Evolutionary conservation across 2,797 vertebrate genomes (phyloP).

Genomic region (Myotis planiceps): DNA sequence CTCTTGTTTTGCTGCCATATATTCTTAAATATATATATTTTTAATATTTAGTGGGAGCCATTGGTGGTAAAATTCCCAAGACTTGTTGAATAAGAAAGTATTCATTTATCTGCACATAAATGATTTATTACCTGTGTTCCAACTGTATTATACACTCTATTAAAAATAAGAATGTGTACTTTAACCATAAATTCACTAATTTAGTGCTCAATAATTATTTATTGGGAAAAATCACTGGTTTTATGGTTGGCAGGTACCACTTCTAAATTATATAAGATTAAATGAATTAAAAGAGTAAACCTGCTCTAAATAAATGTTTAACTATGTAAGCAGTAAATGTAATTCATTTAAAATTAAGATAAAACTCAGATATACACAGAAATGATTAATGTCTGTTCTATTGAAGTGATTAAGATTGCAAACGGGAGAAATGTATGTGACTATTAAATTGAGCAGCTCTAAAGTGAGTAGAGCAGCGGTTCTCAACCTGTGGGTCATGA

Average conservation of each 20-base stretch:
- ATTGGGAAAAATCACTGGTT: neutral
- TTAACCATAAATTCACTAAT: neutral
- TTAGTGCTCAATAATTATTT: neutral
- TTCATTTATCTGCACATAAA: neutral
- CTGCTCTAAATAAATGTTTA: constrained; percentile 27
- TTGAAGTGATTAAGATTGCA: constrained; percentile 7
- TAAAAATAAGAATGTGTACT: neutral
- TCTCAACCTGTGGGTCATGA: no score
- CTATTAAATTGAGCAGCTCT: neutral
- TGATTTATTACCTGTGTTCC: neutral
- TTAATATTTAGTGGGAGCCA: neutral
- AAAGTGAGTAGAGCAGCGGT: neutral
- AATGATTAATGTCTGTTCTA: neutral
- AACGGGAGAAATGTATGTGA: neutral
- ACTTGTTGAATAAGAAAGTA: constrained; percentile 10
- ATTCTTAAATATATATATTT: neutral
- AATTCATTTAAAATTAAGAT: constrained; percentile 45
- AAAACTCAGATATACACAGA: constrained; percentile 32
- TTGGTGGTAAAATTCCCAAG: neutral
- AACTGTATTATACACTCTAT: neutral
- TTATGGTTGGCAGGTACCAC: neutral
- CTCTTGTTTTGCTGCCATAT: neutral
- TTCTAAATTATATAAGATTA: neutral
- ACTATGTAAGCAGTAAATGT: neutral
- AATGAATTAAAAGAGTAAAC: neutral